These are phyloP conservation scores for Cryptocheilus praepositus DNA, from an alignment of 2,888 invertebrate species.

Conservation along the genomic window DNA sequence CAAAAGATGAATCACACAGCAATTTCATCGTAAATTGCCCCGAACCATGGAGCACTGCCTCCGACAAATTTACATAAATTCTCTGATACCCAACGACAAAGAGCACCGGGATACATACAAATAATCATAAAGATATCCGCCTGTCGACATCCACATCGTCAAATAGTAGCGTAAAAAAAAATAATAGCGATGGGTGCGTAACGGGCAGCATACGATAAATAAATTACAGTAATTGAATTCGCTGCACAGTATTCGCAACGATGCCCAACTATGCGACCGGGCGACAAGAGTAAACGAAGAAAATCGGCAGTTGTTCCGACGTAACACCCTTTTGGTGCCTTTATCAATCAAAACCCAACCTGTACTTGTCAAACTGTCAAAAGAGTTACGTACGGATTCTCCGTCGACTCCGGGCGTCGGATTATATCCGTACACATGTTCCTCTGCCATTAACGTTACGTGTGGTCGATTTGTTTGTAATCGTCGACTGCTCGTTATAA, in stretches of 20 bases:
- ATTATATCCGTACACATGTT: constrained; percentile 73
- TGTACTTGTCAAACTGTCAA: constrained; percentile 69
- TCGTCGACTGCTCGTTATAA: constrained; percentile 51
- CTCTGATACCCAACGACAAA: too few species aligned
- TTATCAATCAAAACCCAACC: constrained; percentile 61
- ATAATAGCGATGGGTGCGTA: constrained; percentile 3
- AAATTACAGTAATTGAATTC: constrained; percentile 5
- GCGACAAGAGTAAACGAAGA: background rate
- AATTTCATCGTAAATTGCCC: too few species aligned
- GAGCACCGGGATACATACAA: too few species aligned
- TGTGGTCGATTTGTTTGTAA: constrained; percentile 53
- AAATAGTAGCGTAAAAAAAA: constrained; percentile 4
- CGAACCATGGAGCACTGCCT: too few species aligned
- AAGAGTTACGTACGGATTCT: constrained; percentile 69
- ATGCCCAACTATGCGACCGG: too few species aligned
- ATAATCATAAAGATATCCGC: too few species aligned
- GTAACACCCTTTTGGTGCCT: constrained; percentile 42
- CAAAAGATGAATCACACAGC: too few species aligned
- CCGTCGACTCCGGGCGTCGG: constrained; percentile 71
- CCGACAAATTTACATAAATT: too few species aligned
- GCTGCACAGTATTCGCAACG: too few species aligned
- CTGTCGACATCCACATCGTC: too few species aligned
- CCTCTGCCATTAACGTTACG: constrained; percentile 73
- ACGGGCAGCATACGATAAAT: constrained; percentile 1
- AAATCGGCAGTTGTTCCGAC: constrained; percentile 23